These are phyloP conservation scores for Toxotes chatareus DNA, from an alignment of 2,113 vertebrate species.

Conservation along the genomic window DNA sequence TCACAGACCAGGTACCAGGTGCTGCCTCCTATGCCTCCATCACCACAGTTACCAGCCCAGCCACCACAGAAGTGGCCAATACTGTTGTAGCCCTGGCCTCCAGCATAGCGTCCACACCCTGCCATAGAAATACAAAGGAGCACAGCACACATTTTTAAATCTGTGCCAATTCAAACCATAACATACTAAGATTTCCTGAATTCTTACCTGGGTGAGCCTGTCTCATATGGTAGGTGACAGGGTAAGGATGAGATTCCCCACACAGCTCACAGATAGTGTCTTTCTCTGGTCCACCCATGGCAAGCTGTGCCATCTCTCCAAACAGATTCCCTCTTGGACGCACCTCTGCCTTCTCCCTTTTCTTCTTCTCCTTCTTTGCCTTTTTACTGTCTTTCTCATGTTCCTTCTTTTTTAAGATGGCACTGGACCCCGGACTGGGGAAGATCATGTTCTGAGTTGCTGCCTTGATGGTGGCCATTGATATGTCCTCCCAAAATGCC, in stretches of 20 bases:
- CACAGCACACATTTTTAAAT: not conserved
- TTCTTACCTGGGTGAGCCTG: slow-evolving; percentile 96
- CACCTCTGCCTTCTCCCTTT: slow-evolving; percentile 95
- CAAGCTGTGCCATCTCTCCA: slow-evolving; percentile 98
- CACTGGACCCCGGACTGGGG: slow-evolving; percentile 97
- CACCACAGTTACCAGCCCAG: slow-evolving; percentile 99
- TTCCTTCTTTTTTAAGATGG: slow-evolving; percentile 97
- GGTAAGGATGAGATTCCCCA: slow-evolving; percentile 97
- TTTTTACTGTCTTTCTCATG: slow-evolving; percentile 96
- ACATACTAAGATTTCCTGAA: not conserved
- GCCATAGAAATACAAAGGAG: slow-evolving; percentile 16
- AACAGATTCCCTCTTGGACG: slow-evolving; percentile 97
- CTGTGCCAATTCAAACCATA: not conserved
- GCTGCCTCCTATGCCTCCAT: slow-evolving; percentile 97
- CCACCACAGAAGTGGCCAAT: slow-evolving; percentile 99
- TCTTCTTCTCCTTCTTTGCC: slow-evolving; percentile 98
- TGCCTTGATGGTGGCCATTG: slow-evolving; percentile 97
- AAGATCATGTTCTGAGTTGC: slow-evolving; percentile 99
- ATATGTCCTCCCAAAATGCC: slow-evolving; percentile 99
- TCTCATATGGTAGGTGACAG: slow-evolving; percentile 99
- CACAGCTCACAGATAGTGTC: slow-evolving; percentile 98
- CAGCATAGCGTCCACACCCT: slow-evolving; percentile 98
- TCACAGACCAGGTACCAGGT: slow-evolving; percentile 99
- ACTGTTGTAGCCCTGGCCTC: slow-evolving; percentile 98
- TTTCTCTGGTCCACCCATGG: slow-evolving; percentile 97